Evolutionary conservation across 2,113 vertebrate genomes (phyloP), one percentile per base, ranked within the genome.

Genomic region (Canis aureus): DNA sequence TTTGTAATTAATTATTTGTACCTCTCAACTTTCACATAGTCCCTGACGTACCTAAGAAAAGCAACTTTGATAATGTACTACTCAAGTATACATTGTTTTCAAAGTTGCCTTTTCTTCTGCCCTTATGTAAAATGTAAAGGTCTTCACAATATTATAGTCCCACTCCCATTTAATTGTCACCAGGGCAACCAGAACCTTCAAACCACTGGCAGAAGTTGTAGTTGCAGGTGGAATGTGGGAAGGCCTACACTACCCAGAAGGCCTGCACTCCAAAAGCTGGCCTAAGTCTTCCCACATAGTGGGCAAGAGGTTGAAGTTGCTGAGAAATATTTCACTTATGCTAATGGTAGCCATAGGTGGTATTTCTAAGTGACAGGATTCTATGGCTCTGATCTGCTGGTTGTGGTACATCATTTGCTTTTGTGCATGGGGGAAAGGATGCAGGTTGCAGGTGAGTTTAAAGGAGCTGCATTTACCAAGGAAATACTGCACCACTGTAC

Each of bases 11-110:
- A 51, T 4, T 93, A 3, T 94, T 76, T 62, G 55, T 12, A 57
- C n/a, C 49, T 91, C 94, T 96, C 74, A 91, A 55, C 80, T 85
- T 95, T 94, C 71, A 76, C 25, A 29, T 49, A 73, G 84, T 53
- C 67, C 38, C 92, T 89, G 43, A 87, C 89, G 5, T 49, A 80
- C 55, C 79, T 69, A 51, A 49, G 32, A 49, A 69, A 67, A 89
- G 80, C 32, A 29, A 64, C 13, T 86, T 89, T 64, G 76, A 96
- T 88, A 93, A 94, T 82, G 66, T 49, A 51, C 32, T 32, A 76
- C 27, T 85, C 84, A 89, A 74, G 32, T 74, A 83, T 29, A 88
- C 25, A 15, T 10, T 20, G 25, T 71, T 94, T 91, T 82, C 10
- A 76, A 94, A 57, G n/a, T 71, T 92, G 53, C 5, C 60, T 81